phyloP scores from a whole-genome alignment of 2,888 invertebrate species.

The Drosophila hamatofila region DNA sequence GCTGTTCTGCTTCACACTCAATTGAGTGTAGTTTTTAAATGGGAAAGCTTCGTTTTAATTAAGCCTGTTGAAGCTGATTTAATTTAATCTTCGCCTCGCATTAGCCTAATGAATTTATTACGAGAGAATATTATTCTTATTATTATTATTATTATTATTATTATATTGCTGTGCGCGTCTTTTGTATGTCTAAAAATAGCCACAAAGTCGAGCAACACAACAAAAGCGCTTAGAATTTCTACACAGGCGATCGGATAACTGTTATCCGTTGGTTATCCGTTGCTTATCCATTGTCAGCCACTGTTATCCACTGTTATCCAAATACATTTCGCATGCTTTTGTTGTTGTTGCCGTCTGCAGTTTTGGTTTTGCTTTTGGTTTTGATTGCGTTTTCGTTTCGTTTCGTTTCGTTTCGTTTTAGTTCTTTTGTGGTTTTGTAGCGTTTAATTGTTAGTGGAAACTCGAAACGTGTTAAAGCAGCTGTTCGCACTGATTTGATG shows the following conservation, averaged over 20 bases:
- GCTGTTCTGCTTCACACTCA: constrained; percentile 61
- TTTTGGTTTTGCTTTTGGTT: constrained; percentile 17
- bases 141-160: constrained; percentile 17
- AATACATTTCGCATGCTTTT: neutral
- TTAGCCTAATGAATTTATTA: constrained; percentile 78
- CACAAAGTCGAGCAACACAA: neutral
- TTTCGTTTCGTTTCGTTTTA: neutral
- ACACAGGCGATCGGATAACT: constrained; percentile 24
- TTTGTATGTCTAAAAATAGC: constrained; percentile 11
- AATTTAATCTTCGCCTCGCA: constrained; percentile 70
- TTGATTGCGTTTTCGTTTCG: constrained; percentile 19
- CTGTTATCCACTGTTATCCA: neutral
- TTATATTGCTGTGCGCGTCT: constrained; percentile 29
- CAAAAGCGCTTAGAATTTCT: constrained; percentile 3
- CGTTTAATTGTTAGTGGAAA: constrained; percentile 26
- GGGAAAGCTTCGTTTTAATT: constrained; percentile 77
- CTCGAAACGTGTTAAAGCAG: constrained; percentile 61
- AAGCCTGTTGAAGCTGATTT: constrained; percentile 78
- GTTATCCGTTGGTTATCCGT: constrained; percentile 1
- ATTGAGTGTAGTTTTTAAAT: constrained; percentile 72
- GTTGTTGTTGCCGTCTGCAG: constrained; percentile 10
- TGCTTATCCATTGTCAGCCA: neutral
- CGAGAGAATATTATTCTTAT: constrained; percentile 18
- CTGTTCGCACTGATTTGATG: constrained; percentile 41
- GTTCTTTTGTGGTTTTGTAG: constrained; percentile 35